A percentile compares a stretch with the other conserved stretches of the same genome.
Conservation (phyloP, 2,888 invertebrate species). For the Latrodectus hesperus region DNA sequence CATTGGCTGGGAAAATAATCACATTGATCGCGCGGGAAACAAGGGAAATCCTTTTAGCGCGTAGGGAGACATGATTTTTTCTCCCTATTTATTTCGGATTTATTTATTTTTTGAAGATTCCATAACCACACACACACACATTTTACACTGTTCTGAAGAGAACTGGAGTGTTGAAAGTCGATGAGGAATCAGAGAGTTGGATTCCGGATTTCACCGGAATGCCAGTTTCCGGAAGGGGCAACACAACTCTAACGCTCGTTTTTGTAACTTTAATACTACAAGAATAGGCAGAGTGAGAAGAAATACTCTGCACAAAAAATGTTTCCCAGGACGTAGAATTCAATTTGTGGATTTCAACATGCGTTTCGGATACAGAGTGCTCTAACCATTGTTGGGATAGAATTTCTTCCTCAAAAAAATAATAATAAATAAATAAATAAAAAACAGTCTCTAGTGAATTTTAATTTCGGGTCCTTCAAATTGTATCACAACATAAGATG, state of each 20-base stretch:
- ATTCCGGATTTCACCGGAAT: neutral
- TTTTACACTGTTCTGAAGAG: conserved; percentile 30
- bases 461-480: no score
- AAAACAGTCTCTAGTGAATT: no score
- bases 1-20: conserved; percentile 54
- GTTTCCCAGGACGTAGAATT: conserved; percentile 17
- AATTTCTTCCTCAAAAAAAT: no score
- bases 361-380: no score
- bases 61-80: conserved; percentile 16
- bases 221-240: neutral
- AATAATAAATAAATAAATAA: no score
- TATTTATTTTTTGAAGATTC: neutral
- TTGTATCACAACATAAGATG: no score
- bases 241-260: neutral
- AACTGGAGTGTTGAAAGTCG: conserved; percentile 8
- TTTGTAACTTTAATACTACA: neutral
- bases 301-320: neutral
- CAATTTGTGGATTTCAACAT: conserved; percentile 21
- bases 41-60: conserved; percentile 38
- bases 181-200: conserved; percentile 28
- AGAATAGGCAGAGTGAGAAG: neutral
- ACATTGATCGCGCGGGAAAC: conserved; percentile 52
- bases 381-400: no score
- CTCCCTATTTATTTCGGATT: neutral
- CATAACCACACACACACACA: neutral